These are phyloP conservation scores for Perizoma affinitatum DNA, from an alignment of 2,888 invertebrate species.

Conservation along the genomic window DNA sequence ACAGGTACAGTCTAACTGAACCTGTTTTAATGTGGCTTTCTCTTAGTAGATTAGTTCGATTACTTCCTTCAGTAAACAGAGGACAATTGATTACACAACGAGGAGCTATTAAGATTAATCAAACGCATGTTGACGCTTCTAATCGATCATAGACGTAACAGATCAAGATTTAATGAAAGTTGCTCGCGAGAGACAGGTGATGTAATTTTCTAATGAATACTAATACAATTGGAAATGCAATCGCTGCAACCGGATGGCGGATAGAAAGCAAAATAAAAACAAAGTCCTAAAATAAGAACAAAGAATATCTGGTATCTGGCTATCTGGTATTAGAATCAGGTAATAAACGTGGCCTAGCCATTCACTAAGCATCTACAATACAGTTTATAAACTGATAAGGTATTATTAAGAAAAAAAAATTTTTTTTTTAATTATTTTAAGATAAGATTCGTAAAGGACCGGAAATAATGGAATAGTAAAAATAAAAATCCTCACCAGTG, in stretches of 20 bases:
- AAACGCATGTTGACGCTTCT: conserved; percentile 11
- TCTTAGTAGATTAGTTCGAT: conserved; percentile 10
- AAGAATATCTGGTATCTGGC: background rate
- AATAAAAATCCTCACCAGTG: no score
- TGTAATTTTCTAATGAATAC: conserved; percentile 18
- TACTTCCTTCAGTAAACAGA: conserved; percentile 18
- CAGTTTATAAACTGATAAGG: no score
- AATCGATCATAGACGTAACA: conserved; percentile 22
- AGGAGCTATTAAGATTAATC: conserved; percentile 15
- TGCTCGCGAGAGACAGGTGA: conserved; percentile 12
- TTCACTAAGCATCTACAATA: background rate
- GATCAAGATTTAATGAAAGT: conserved; percentile 23
- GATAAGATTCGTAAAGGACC: no score
- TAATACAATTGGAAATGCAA: conserved; percentile 9
- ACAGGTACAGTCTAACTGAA: background rate
- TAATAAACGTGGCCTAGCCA: background rate
- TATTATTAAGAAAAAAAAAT: no score
- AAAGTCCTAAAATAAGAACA: background rate
- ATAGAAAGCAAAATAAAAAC: background rate
- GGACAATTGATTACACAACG: conserved; percentile 18
- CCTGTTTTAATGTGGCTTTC: conserved; percentile 14
- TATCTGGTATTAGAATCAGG: background rate
- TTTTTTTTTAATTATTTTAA: no score
- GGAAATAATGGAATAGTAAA: no score
- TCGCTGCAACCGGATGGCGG: background rate